phyloP scores from a whole-genome alignment of 2,797 vertebrate genomes.

The Protonibea diacanthus region DNA sequence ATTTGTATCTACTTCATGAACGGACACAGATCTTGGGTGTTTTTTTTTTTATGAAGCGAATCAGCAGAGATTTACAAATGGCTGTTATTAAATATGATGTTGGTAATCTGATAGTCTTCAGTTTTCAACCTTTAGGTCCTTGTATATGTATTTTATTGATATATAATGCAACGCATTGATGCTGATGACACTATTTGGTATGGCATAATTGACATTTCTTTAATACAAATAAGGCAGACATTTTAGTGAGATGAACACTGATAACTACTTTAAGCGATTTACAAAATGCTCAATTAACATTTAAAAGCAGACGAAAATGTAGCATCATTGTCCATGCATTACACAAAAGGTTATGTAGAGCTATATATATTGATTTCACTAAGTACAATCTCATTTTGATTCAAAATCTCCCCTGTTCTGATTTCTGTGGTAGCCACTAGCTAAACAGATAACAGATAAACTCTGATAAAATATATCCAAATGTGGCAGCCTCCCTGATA shows the following conservation, averaged over 20 bases:
- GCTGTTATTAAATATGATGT: slow-evolving; percentile 66
- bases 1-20: slow-evolving; percentile 80
- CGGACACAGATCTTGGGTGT: slow-evolving; percentile 44
- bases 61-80: slow-evolving; percentile 51
- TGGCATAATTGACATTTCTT: slow-evolving; percentile 84
- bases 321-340: slow-evolving; percentile 73
- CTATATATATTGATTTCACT: slow-evolving; percentile 82
- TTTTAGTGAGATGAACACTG: slow-evolving; percentile 73
- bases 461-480: slow-evolving; percentile 89
- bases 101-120: slow-evolving; percentile 70
- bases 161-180: slow-evolving; percentile 73
- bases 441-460: slow-evolving; percentile 88
- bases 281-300: slow-evolving; percentile 88
- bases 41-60: slow-evolving; percentile 64
- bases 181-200: slow-evolving; percentile 74
- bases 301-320: slow-evolving; percentile 79
- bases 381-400: slow-evolving; percentile 83
- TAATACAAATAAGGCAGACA: slow-evolving; percentile 76
- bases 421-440: slow-evolving; percentile 83
- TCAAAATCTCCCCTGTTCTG: slow-evolving; percentile 77
- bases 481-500: slow-evolving; percentile 86
- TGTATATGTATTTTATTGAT: slow-evolving; percentile 68
- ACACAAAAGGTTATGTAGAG: slow-evolving; percentile 82
- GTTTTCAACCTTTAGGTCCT: slow-evolving; percentile 76
- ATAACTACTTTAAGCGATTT: slow-evolving; percentile 77